Evolutionary conservation across 2,888 invertebrate genomes (phyloP).

Genomic region (Cerastis leucographa): DNA sequence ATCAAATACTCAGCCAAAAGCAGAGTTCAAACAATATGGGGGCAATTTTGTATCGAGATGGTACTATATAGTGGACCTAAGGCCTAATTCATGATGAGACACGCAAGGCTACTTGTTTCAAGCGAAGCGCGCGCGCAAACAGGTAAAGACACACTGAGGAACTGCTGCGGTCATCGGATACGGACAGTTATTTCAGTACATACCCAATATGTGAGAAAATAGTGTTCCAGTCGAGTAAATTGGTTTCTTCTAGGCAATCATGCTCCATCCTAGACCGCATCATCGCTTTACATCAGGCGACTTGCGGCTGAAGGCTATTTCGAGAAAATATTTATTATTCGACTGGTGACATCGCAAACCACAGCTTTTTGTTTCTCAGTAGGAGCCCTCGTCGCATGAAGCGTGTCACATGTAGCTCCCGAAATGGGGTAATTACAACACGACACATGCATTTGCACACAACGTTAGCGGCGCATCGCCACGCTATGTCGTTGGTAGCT

Average conservation of each 20-base stretch:
- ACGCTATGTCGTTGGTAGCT: slow-evolving; percentile 66
- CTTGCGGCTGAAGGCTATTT: background rate
- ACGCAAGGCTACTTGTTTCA: background rate
- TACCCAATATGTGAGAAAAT: background rate
- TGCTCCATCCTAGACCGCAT: background rate
- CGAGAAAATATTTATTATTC: background rate
- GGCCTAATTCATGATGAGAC: background rate
- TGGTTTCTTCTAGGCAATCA: background rate
- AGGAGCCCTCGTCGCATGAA: background rate
- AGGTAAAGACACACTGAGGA: background rate
- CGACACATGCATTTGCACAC: slow-evolving; percentile 55
- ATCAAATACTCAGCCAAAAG: background rate
- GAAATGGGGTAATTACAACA: background rate
- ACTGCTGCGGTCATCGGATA: background rate
- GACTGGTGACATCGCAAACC: background rate
- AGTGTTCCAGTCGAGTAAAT: background rate
- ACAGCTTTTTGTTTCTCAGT: background rate
- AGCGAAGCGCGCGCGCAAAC: background rate
- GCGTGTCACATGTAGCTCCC: background rate
- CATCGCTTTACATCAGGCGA: background rate
- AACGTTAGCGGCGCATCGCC: slow-evolving; percentile 60
- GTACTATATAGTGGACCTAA: slow-evolving; percentile 21
- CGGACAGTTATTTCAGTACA: background rate
- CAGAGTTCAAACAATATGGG: background rate
- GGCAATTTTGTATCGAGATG: slow-evolving; percentile 33